Evolutionary conservation across 2,797 vertebrate genomes (phyloP), one percentile per base, ranked within the genome.

Genomic region (Leptatherina wallacei): DNA sequence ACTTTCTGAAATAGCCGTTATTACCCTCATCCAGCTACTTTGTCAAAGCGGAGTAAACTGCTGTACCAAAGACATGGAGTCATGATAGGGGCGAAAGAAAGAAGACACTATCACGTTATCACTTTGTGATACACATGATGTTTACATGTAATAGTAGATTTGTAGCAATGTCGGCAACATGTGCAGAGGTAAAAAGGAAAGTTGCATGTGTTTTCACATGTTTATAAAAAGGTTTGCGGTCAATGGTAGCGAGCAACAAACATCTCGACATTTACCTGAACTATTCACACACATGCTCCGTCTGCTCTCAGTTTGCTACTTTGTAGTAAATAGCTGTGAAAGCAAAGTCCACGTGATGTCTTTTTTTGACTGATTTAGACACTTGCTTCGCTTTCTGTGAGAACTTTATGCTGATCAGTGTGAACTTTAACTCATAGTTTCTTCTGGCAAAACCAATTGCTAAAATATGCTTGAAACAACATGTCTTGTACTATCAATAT

Each of bases 11-110:
- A 27, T 11, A 65, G 38, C 7, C 8, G 54, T 38, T 59, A 29
- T 59, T 32, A 66, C 2, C 33, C 44, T 58, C 9, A 74, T 60
- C 51, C 75, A 85, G 79, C 82, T 82, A 71, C 78, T 78, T 69
- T 60, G 29, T 65, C 30, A 70, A 64, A 29, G 44, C 49, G 0
- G 1, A 63, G 40, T 22, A 42, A 36, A 16, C 47, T 51, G 1
- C 38, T 20, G 32, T n/a, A 10, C 6, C 30, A 61, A 36, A 36
- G 1, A 22, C 24, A 52, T 38, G n/a, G 9, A 59, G 13, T 27
- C 30, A 51, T 69, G 44, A 51, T 38, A 7, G n/a, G 22, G 13
- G 9, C 14, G 7, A 14, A 22, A 49, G 44, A 68, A 24, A 33
- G 35, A 29, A 60, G 33, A 35, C 9, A 32, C 52, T n/a, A 44